phyloP scores from a whole-genome alignment of 23 tunicate species.

The Halocynthia roretzi region DNA sequence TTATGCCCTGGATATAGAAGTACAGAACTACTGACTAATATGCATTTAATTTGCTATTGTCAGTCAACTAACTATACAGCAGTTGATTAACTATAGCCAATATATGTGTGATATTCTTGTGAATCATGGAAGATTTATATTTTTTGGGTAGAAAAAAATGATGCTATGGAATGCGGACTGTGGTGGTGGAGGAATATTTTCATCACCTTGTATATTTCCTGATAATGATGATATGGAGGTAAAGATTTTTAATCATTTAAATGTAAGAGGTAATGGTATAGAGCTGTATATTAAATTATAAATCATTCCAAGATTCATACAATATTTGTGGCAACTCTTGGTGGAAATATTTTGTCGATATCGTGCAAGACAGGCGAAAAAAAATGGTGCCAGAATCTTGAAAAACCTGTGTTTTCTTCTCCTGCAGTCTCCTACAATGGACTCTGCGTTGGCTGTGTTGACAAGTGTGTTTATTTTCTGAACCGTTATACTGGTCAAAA shows the following conservation, averaged over 20 bases:
- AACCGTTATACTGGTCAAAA: conserved; percentile 17
- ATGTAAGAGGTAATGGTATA: no score
- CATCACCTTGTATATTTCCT: conserved; percentile 36
- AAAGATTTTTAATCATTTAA: no score
- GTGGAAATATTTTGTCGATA: conserved; percentile 5
- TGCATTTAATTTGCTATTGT: background rate
- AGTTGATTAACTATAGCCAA: no score
- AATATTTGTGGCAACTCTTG: conserved; percentile 18
- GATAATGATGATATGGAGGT: background rate
- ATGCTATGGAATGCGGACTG: conserved; percentile 22
- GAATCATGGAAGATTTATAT: no score
- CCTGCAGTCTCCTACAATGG: conserved; percentile 38
- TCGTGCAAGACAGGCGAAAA: background rate
- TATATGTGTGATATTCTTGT: no score
- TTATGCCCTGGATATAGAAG: conserved; percentile 59
- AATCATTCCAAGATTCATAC: background rate
- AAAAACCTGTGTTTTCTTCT: conserved; percentile 83
- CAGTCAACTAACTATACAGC: background rate
- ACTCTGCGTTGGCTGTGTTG: conserved; percentile 70
- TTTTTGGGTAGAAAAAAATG: background rate
- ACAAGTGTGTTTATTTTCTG: conserved; percentile 43
- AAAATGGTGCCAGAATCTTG: conserved; percentile 34
- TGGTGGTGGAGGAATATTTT: conserved; percentile 51
- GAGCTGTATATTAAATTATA: no score
- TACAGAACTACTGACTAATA: background rate